Conservation (phyloP, 2,113 vertebrate species). For the Eidolon helvum region DNA sequence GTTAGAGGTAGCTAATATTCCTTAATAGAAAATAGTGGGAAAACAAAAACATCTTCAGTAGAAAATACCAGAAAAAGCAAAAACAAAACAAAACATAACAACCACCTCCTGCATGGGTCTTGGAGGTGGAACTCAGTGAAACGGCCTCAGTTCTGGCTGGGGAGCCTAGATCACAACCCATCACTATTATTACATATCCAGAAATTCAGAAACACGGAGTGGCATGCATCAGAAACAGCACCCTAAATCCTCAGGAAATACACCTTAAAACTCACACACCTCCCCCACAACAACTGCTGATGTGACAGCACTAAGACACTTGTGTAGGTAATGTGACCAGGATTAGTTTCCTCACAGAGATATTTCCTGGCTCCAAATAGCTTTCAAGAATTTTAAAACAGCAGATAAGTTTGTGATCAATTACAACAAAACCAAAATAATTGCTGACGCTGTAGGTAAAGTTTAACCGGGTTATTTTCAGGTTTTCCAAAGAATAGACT, state of each 20-base stretch:
- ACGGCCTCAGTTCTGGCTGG: background rate
- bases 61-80: background rate
- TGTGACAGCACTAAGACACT: background rate
- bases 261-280: background rate
- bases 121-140: background rate
- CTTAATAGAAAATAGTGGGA: background rate
- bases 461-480: background rate
- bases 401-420: background rate
- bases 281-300: background rate
- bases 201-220: background rate
- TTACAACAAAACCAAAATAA: background rate
- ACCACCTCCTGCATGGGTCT: background rate
- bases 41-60: background rate
- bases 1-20: background rate
- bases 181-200: background rate
- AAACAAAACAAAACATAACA: background rate
- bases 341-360: constrained; percentile 33
- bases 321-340: background rate
- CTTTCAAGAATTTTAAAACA: constrained; percentile 40
- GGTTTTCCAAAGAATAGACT: constrained; percentile 13
- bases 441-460: background rate
- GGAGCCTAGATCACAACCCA: accelerated
- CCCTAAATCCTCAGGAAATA: background rate
- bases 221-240: background rate
- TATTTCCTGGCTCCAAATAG: background rate